A percentile compares a stretch with the other conserved stretches of the same genome.
phyloP scores from a whole-genome alignment of 2,888 invertebrate genomes.

The Hermaeophaga mercurialis region DNA sequence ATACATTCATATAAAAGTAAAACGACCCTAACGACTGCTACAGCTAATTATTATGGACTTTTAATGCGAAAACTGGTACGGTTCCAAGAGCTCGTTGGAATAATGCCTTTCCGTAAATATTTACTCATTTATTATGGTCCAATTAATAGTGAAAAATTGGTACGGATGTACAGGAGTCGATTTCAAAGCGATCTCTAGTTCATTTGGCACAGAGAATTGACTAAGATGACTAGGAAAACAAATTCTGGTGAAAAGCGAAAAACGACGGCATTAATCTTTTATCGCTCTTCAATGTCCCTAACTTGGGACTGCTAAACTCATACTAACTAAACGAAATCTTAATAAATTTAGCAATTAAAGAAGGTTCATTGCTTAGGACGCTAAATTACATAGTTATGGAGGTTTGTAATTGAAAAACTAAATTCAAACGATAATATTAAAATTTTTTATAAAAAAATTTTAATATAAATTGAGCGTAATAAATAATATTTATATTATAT shows the following conservation, averaged over 20 bases:
- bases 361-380: too few relatives aligned
- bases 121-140: conserved; percentile 27
- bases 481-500: too few relatives aligned
- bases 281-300: not conserved
- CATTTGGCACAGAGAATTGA: conserved; percentile 15
- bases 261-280: conserved; percentile 5
- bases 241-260: conserved; percentile 2
- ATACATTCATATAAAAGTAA: not conserved
- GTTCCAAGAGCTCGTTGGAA: conserved; percentile 26
- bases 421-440: too few relatives aligned
- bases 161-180: conserved; percentile 20
- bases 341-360: too few relatives aligned
- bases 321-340: too few relatives aligned
- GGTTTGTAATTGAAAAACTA: too few relatives aligned
- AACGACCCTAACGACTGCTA: conserved; percentile 10
- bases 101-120: conserved; percentile 25
- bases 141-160: conserved; percentile 31
- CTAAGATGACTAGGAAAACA: conserved; percentile 12
- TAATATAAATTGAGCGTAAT: too few relatives aligned
- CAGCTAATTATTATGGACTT: conserved; percentile 27
- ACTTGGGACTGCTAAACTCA: not conserved
- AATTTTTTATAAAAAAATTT: too few relatives aligned
- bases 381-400: too few relatives aligned
- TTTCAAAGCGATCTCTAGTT: conserved; percentile 16
- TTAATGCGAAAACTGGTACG: conserved; percentile 29